Evolutionary conservation across 2,888 invertebrate species (phyloP).

Genomic region (Cryptocheilus praepositus): DNA sequence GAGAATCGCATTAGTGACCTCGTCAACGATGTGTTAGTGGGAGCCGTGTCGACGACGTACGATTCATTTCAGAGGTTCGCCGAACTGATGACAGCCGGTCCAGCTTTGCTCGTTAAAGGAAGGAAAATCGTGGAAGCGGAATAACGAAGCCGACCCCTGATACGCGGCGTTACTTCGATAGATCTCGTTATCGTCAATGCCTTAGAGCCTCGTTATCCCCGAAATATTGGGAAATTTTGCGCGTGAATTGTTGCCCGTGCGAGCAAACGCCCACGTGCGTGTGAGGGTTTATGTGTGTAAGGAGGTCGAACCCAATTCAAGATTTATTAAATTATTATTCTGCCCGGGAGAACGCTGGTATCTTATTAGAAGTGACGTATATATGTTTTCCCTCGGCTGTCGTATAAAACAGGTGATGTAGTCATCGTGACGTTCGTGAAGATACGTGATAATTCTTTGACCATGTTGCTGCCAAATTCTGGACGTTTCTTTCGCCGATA

Average conservation of each 20-base stretch:
- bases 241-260: conserved; percentile 10
- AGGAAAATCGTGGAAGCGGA: background rate
- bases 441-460: too few species aligned
- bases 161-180: conserved; percentile 40
- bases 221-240: conserved; percentile 32
- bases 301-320: conserved; percentile 8
- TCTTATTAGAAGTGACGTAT: conserved; percentile 31
- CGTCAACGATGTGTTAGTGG: too few species aligned
- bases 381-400: background rate
- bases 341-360: conserved; percentile 1
- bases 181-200: conserved; percentile 59
- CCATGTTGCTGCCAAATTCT: too few species aligned
- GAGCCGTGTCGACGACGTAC: too few species aligned
- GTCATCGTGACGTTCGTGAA: too few species aligned
- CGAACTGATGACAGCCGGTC: background rate
- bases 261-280: conserved; percentile 8
- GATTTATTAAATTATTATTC: conserved; percentile 40
- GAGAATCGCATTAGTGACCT: too few species aligned
- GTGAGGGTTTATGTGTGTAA: background rate
- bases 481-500: too few species aligned
- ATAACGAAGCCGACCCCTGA: conserved; percentile 18
- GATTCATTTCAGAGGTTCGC: too few species aligned
- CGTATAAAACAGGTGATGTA: too few species aligned
- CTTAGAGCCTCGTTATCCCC: conserved; percentile 65
- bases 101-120: conserved; percentile 3